Conservation (phyloP, 2,888 invertebrate genomes). For the Serripes groenlandicus region DNA sequence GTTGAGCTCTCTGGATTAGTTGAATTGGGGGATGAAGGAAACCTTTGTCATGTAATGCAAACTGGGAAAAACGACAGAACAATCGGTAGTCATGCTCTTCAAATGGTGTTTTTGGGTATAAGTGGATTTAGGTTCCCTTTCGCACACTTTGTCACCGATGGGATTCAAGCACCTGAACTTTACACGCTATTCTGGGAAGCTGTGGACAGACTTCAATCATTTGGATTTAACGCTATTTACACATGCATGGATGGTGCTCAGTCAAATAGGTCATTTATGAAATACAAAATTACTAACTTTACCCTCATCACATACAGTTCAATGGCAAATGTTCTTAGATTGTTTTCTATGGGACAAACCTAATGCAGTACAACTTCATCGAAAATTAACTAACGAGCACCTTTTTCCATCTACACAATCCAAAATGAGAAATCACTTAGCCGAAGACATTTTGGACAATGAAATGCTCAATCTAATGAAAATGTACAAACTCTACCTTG, state of each 20-base stretch:
- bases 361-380: conserved; percentile 45
- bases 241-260: conserved; percentile 45
- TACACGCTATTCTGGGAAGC: conserved; percentile 47
- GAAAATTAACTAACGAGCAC: conserved; percentile 53
- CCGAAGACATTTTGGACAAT: conserved; percentile 37
- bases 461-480: conserved; percentile 41
- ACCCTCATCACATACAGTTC: conserved; percentile 8
- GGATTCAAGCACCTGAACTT: conserved; percentile 36
- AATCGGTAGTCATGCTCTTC: conserved; percentile 59
- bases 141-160: conserved; percentile 37
- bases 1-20: conserved; percentile 56
- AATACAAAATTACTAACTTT: conserved; percentile 22
- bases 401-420: conserved; percentile 33
- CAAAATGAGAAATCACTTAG: conserved; percentile 57
- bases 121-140: conserved; percentile 61
- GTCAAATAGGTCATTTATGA: conserved; percentile 40
- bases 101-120: conserved; percentile 58
- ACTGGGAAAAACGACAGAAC: conserved; percentile 45
- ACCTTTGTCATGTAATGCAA: conserved; percentile 30
- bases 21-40: conserved; percentile 52
- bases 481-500: conserved; percentile 30
- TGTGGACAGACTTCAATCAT: conserved; percentile 33
- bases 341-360: conserved; percentile 52
- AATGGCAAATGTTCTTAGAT: conserved; percentile 58
- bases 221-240: conserved; percentile 42